Evolutionary conservation across 2,797 vertebrate species (phyloP), one percentile per base, ranked within the genome.

Genomic region (Hyperoplus lanceolatus): DNA sequence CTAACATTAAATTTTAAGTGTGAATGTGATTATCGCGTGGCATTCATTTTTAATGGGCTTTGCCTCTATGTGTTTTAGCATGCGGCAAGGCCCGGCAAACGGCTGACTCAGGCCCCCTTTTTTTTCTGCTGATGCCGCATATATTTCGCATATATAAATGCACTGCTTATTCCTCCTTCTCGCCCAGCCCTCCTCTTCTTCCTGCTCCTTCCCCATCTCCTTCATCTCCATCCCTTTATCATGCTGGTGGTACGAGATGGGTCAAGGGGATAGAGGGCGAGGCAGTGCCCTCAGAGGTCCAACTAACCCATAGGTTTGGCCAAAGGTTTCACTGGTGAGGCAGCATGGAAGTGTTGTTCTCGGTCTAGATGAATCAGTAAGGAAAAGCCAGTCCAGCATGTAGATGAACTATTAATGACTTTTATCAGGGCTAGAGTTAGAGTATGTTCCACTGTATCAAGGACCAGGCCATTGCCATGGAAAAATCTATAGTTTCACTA

Each of bases 31-130:
- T 95, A 96, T 95, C 92, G 91, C 73, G 66, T 89, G 76, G 92
- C 94, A 95, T 96, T 96, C 94, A 96, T 96, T 96, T 96, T 96
- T 96, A 96, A 96, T 96, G 93, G 93, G 90, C 94, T 94, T 95
- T 94, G 93, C 94, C 92, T 94, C 93, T 93, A 90, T 94, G 94
- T 95, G 95, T 96, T 96, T 96, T 96, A 95, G 95, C 94, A 95
- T 94, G 94, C 94, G 84, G 94, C 92, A 90, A 89, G 91, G 93
- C 91, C 90, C 77, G 16, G 83, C 90, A 82, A 91, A 92, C 66
- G 72, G 95, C 94, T 96, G 95, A 95, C 88, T 96, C 94, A 95
- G 95, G 65, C 70, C 61, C 83, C 29, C 29, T 29, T 29, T 29
- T 59, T 93, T 94, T 96, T 90, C 87, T 94, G 95, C 95, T 96